Evolutionary conservation across 1,140 invertebrate genomes (phyloP).

Genomic region (Ceratoteleas bidentatus): DNA sequence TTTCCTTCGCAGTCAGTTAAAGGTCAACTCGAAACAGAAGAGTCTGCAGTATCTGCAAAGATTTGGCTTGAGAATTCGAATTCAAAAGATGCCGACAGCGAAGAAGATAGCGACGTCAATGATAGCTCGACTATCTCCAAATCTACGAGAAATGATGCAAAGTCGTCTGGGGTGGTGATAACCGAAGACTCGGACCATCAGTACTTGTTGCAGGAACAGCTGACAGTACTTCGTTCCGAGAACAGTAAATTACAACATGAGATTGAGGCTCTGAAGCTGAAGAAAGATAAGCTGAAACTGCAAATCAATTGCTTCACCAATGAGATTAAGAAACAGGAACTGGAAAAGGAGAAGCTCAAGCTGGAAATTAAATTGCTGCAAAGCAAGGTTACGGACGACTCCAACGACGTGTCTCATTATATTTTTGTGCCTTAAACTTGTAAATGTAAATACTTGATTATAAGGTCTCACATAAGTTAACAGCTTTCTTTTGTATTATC

Average conservation of each 20-base stretch:
- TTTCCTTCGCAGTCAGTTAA: slow-evolving; percentile 44
- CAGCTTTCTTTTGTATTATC: slow-evolving; percentile 7
- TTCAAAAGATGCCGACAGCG: slow-evolving; percentile 63
- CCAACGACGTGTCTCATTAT: slow-evolving; percentile 77
- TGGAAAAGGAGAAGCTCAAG: slow-evolving; percentile 77
- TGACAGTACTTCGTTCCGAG: slow-evolving; percentile 74
- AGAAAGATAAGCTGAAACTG: slow-evolving; percentile 76
- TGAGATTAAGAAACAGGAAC: slow-evolving; percentile 75
- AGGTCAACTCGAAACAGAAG: slow-evolving; percentile 65
- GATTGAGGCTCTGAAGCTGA: slow-evolving; percentile 77
- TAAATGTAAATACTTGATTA: slow-evolving; percentile 9
- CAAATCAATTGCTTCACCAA: slow-evolving; percentile 77
- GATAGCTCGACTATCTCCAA: slow-evolving; percentile 25
- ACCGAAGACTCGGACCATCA: slow-evolving; percentile 72
- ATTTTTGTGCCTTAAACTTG: slow-evolving; percentile 75
- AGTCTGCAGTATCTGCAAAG: slow-evolving; percentile 65
- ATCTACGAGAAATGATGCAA: slow-evolving; percentile 44
- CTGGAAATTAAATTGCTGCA: slow-evolving; percentile 77
- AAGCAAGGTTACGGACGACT: slow-evolving; percentile 76
- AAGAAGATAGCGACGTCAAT: slow-evolving; percentile 69
- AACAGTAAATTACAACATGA: slow-evolving; percentile 75
- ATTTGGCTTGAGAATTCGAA: slow-evolving; percentile 68
- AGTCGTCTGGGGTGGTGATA: slow-evolving; percentile 62
- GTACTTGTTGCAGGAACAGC: slow-evolving; percentile 73
- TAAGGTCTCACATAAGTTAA: slow-evolving; percentile 9